Conservation (phyloP, 2,888 invertebrate species). For the Gari tellinella region DNA sequence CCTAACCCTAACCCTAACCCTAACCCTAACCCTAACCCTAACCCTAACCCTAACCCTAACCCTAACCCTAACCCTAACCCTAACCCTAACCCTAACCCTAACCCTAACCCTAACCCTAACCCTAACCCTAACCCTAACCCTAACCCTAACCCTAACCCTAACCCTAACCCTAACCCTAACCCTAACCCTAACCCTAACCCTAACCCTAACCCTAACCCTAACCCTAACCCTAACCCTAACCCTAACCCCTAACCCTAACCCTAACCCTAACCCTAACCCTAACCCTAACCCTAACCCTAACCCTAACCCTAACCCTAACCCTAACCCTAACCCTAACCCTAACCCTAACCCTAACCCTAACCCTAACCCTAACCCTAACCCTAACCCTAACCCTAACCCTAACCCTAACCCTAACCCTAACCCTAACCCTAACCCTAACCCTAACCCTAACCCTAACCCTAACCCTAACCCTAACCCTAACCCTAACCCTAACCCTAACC, state of each 20-base stretch:
- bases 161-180: conserved; percentile 65
- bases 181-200: conserved; percentile 70
- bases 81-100: conserved; percentile 61
- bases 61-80: conserved; percentile 65
- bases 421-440: conserved; percentile 60
- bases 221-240: conserved; percentile 65
- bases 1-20: conserved; percentile 46
- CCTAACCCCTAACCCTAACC: no score
- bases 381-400: conserved; percentile 57
- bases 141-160: conserved; percentile 65
- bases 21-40: conserved; percentile 51
- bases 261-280: conserved; percentile 61
- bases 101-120: conserved; percentile 61
- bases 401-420: conserved; percentile 59
- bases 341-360: conserved; percentile 61
- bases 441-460: conserved; percentile 62
- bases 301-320: conserved; percentile 68
- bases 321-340: no score
- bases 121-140: conserved; percentile 61
- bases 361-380: conserved; percentile 48
- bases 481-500: conserved; percentile 59
- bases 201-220: conserved; percentile 67
- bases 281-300: conserved; percentile 66
- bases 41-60: conserved; percentile 45
- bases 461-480: conserved; percentile 53